phyloP scores from a whole-genome alignment of 2,113 vertebrate species.

The Albula glossodonta region DNA sequence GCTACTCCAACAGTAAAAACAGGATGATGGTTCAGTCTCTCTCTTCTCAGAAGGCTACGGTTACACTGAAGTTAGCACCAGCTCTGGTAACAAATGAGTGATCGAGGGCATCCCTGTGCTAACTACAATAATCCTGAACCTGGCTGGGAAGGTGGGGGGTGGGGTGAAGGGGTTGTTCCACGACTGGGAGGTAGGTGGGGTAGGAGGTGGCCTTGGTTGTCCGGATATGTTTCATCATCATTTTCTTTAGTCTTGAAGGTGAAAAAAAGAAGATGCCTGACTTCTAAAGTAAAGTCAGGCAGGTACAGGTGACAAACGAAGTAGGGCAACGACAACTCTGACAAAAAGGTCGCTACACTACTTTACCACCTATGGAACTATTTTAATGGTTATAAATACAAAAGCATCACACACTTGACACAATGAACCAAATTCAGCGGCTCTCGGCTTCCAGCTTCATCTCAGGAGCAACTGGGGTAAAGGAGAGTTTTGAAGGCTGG shows the following conservation, averaged over 20 bases:
- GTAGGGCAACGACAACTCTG: slow-evolving; percentile 60
- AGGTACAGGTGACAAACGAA: slow-evolving; percentile 56
- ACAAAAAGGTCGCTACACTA: slow-evolving; percentile 53
- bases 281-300: slow-evolving; percentile 39
- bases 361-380: slow-evolving; percentile 59
- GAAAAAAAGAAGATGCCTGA: slow-evolving; percentile 40
- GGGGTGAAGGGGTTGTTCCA: background rate
- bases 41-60: background rate
- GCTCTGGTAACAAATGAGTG: background rate
- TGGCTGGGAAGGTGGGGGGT: background rate
- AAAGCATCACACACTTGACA: slow-evolving; percentile 61
- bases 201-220: slow-evolving; percentile 1
- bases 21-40: too few species aligned
- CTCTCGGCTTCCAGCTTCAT: slow-evolving; percentile 53
- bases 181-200: background rate
- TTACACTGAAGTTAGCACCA: background rate
- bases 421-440: slow-evolving; percentile 61
- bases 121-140: background rate
- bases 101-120: background rate
- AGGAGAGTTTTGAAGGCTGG: slow-evolving; percentile 66
- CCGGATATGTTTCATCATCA: slow-evolving; percentile 16
- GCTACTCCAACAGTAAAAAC: background rate
- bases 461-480: slow-evolving; percentile 46
- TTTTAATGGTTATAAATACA: slow-evolving; percentile 70
- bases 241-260: slow-evolving; percentile 36